These are phyloP conservation scores for Scaptodrosophila latifasciaeformis DNA, from an alignment of 2,888 invertebrate species.

Conservation along the genomic window DNA sequence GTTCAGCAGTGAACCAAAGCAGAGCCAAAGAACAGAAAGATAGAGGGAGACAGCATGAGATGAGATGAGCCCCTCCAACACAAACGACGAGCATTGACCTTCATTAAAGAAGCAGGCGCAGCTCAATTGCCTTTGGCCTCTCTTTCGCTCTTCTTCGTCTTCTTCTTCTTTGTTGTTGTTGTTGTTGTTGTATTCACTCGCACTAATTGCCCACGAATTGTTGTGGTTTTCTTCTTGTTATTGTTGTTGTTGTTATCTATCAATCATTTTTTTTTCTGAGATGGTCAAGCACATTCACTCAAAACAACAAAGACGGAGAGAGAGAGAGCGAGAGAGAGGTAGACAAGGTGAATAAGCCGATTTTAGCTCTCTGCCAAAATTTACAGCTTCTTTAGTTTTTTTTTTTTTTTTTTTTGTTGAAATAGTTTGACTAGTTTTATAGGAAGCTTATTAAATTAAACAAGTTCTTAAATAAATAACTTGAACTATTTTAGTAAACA, in stretches of 20 bases:
- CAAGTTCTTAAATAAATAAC: too few species aligned
- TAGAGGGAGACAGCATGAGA: conserved; percentile 27
- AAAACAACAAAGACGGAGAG: not conserved
- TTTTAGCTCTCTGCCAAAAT: too few species aligned
- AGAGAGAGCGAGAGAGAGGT: conserved; percentile 9
- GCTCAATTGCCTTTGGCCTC: too few species aligned
- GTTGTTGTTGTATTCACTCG: conserved; percentile 7
- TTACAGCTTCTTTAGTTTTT: conserved; percentile 16
- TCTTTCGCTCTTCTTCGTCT: too few species aligned
- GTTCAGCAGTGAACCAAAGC: conserved; percentile 32
- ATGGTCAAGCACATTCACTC: not conserved
- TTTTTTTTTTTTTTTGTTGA: too few species aligned
- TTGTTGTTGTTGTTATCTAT: conserved; percentile 13
- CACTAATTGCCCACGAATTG: conserved; percentile 33
- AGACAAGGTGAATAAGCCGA: too few species aligned
- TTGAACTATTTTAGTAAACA: too few species aligned
- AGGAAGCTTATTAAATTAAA: too few species aligned
- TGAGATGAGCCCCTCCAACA: conserved; percentile 43
- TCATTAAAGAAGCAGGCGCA: conserved; percentile 50
- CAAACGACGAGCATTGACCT: conserved; percentile 70
- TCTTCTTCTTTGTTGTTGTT: too few species aligned
- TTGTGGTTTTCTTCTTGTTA: not conserved
- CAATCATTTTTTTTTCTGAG: conserved; percentile 16
- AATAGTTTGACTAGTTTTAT: too few species aligned
- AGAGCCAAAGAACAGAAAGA: conserved; percentile 22